These are phyloP conservation scores for Brachionichthys hirsutus DNA, from an alignment of 2,113 vertebrate species.

Conservation along the genomic window DNA sequence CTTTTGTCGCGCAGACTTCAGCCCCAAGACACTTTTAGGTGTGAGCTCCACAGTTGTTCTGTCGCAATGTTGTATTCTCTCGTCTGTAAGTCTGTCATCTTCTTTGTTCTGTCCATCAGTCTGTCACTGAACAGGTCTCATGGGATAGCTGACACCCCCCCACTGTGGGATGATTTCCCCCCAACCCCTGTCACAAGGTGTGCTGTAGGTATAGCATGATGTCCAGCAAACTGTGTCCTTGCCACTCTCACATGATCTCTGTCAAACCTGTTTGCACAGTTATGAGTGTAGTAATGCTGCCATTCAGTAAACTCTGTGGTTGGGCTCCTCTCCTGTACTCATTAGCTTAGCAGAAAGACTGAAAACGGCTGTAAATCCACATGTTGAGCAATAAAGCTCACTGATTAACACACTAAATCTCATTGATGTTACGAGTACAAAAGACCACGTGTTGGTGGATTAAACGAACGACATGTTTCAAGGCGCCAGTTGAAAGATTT, in stretches of 20 bases:
- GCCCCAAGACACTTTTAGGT: slow-evolving; percentile 1
- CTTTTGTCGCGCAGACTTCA: slow-evolving; percentile 8
- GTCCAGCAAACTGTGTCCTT: slow-evolving; percentile 56
- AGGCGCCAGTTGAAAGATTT: too few relatives aligned
- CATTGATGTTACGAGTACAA: too few relatives aligned
- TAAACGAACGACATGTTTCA: too few relatives aligned
- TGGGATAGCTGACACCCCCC: slow-evolving; percentile 95
- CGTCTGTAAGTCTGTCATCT: slow-evolving; percentile 58
- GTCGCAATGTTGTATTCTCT: slow-evolving; percentile 20
- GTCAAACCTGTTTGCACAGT: slow-evolving; percentile 4
- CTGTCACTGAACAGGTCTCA: slow-evolving; percentile 96
- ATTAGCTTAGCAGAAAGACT: too few relatives aligned
- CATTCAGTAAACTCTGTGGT: neutral
- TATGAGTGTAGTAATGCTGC: neutral
- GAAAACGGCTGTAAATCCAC: too few relatives aligned
- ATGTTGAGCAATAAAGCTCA: too few relatives aligned
- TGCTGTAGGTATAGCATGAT: slow-evolving; percentile 86
- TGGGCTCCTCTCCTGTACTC: neutral
- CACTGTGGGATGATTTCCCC: slow-evolving; percentile 74
- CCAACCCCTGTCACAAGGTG: slow-evolving; percentile 80
- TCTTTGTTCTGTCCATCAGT: slow-evolving; percentile 85
- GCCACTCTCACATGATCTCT: slow-evolving; percentile 47
- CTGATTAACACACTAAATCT: too few relatives aligned
- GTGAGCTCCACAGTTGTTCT: neutral
- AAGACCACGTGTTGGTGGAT: too few relatives aligned